phyloP scores from a whole-genome alignment of 2,888 invertebrate species.

The Folsomia manolachei region DNA sequence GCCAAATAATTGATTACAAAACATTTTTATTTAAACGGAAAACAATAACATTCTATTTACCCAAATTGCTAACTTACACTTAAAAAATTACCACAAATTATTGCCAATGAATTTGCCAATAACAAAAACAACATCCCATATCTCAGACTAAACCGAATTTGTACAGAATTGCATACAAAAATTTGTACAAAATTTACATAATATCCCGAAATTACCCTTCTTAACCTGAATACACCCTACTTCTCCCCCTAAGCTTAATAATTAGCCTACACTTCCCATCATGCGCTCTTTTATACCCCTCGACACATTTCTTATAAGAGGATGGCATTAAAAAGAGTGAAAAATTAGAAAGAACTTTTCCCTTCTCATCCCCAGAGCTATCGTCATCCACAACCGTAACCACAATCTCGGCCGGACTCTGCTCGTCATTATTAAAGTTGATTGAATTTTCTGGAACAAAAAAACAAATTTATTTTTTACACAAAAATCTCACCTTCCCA shows the following conservation, averaged over 20 bases:
- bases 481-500: not conserved
- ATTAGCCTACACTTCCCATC: slow-evolving; percentile 36
- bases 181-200: not conserved
- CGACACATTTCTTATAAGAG: slow-evolving; percentile 31
- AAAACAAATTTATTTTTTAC: slow-evolving; percentile 1
- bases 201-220: not conserved
- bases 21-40: too few relatives aligned
- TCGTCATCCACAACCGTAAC: slow-evolving; percentile 14
- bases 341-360: slow-evolving; percentile 28
- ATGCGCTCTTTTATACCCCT: slow-evolving; percentile 29
- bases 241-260: slow-evolving; percentile 26
- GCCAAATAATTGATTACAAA: too few relatives aligned
- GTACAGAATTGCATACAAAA: too few relatives aligned
- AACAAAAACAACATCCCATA: too few relatives aligned
- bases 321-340: slow-evolving; percentile 28
- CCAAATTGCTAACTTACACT: too few relatives aligned
- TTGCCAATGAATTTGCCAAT: too few relatives aligned
- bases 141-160: too few relatives aligned
- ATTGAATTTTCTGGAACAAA: slow-evolving; percentile 8
- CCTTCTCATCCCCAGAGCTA: not conserved
- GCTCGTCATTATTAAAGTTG: slow-evolving; percentile 28
- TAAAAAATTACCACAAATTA: too few relatives aligned
- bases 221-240: not conserved
- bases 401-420: slow-evolving; percentile 21
- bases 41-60: too few relatives aligned